phyloP scores from a whole-genome alignment of 2,797 vertebrate species.

The Momotus momota region DNA sequence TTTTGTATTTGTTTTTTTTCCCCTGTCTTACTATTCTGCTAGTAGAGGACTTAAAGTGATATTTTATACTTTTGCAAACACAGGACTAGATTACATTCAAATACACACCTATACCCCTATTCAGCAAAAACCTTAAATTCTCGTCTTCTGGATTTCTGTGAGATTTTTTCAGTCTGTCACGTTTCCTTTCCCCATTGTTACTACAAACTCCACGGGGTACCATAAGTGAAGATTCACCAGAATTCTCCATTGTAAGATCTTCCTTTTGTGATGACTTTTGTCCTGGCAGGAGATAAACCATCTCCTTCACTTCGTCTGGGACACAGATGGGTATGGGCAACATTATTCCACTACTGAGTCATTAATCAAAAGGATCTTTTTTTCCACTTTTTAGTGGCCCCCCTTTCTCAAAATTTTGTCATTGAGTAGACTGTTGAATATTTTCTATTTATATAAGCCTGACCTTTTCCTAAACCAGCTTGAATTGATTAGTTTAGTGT shows the following conservation, averaged over 20 bases:
- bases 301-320: constrained; percentile 47
- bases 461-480: constrained; percentile 3
- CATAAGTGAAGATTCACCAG: constrained; percentile 40
- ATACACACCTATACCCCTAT: neutral
- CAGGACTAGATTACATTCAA: neutral
- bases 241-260: constrained; percentile 43
- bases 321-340: constrained; percentile 47
- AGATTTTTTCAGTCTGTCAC: neutral
- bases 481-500: neutral
- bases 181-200: constrained; percentile 40
- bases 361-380: constrained; percentile 53
- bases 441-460: constrained; percentile 20
- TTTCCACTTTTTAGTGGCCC: constrained; percentile 24
- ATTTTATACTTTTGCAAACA: neutral
- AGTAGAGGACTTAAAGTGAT: neutral
- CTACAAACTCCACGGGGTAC: neutral
- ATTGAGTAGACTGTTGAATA: neutral
- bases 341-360: constrained; percentile 23
- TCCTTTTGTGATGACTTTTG: constrained; percentile 49
- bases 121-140: neutral
- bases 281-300: constrained; percentile 55
- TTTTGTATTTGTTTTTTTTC: neutral
- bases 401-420: constrained; percentile 16
- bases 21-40: neutral
- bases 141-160: neutral